Base-by-base conservation (phyloP, 2,888 invertebrate genomes). In the Protodeltote pygarga region DNA sequence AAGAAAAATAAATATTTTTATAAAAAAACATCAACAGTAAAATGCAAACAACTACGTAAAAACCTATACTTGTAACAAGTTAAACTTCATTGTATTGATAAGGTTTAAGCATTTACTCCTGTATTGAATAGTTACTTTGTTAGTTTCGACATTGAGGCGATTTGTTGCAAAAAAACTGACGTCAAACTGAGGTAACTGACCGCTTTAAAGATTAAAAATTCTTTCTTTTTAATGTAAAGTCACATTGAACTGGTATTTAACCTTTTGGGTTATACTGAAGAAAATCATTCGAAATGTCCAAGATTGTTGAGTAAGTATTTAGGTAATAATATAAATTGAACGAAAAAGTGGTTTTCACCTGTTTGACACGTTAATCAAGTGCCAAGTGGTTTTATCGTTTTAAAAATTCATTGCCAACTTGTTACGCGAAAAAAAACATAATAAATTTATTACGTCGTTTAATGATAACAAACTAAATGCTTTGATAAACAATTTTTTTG, bases 91-190 rank as follows among this genome's bases (percentile, higher is more conserved):
- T 9, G 4, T 23, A 33, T 33, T 15, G 9, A 5, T 3, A 14
- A 14, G 15, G 8, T 9, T 9, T 10, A 6, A 9, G 23, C 23
- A 23, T 25, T 4, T 8, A 27, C 13, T 16, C 19, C 9, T 27
- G 8, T 14, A 14, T 25, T 25, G 3, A 23, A 39, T 11, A 34
- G 38, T 28, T 11, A 24, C 21, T 28, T 35, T 24, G 25, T 27
- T 27, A 44, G 25, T 40, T 25, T 39, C 32, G 32, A 31, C 44
- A 47, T 21, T 41, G 38, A 32, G 32, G 39, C 14, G 49, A 48
- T 46, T 48, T 58, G 29, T 59, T 64, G 40, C 51, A 62, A 66
- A n/a, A n/a, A 66, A 69, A 62, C 47, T 45, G 13, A 23, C 28
- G 33, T 13, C 25, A 32, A 35, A 41, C 21, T 13, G 41, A 27